Conservation (phyloP, 2,113 vertebrate species). For the Falcunculus frontatus region DNA sequence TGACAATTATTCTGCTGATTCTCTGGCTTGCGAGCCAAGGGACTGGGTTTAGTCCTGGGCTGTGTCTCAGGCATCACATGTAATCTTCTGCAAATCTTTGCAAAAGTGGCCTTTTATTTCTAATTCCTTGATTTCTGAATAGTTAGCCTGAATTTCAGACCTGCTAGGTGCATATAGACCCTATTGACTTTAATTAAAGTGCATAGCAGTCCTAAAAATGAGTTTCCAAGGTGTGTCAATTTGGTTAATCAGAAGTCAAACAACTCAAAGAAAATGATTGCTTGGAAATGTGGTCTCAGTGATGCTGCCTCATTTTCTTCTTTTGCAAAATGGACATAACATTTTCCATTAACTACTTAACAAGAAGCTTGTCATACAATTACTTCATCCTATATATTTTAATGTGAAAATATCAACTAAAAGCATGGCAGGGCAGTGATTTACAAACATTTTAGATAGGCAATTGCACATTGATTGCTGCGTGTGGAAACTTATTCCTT, state of each 20-base stretch:
- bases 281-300: neutral
- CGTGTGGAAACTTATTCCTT: constrained; percentile 45
- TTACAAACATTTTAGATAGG: neutral
- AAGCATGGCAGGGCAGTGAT: neutral
- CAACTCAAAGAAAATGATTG: neutral
- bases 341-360: neutral
- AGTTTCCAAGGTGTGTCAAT: neutral
- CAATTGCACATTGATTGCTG: constrained; percentile 23
- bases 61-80: neutral
- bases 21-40: neutral
- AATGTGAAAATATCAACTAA: neutral
- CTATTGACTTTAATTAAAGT: neutral
- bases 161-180: neutral
- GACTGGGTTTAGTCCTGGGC: neutral
- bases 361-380: neutral
- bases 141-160: neutral
- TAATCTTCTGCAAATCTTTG: neutral
- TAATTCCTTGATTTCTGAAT: neutral
- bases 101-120: neutral
- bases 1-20: neutral
- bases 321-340: neutral
- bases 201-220: neutral
- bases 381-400: neutral
- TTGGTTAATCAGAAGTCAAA: neutral
- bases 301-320: neutral